These are phyloP conservation scores for Bombus waltoni DNA, from an alignment of 1,140 invertebrate species.

Conservation along the genomic window DNA sequence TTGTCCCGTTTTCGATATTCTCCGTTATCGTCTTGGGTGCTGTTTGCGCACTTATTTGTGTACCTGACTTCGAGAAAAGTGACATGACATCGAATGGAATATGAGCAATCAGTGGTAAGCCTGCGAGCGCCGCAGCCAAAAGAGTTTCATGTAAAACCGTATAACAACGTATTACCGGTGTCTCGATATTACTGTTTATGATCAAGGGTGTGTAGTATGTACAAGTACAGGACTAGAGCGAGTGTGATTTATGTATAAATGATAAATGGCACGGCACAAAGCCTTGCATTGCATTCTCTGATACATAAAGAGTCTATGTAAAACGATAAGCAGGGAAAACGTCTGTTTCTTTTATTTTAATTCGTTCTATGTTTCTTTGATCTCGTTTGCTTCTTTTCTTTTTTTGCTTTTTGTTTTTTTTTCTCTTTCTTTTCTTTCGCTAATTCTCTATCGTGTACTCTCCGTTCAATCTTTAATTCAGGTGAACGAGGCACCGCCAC, in stretches of 20 bases:
- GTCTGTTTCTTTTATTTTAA: conserved; percentile 43
- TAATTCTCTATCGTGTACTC: neutral
- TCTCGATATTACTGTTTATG: conserved; percentile 65
- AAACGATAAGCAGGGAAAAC: conserved; percentile 63
- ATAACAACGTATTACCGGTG: conserved; percentile 60
- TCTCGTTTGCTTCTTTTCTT: neutral
- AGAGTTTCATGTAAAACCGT: conserved; percentile 67
- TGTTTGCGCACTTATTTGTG: conserved; percentile 66
- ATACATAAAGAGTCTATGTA: conserved; percentile 66
- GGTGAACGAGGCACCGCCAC: conserved; percentile 64
- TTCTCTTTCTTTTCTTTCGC: neutral
- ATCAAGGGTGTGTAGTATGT: conserved; percentile 66
- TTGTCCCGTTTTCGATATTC: conserved; percentile 35
- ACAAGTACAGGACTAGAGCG: conserved; percentile 71
- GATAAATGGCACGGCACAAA: conserved; percentile 71
- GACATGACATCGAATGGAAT: conserved; percentile 72
- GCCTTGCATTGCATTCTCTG: conserved; percentile 73
- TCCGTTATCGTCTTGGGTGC: conserved; percentile 35
- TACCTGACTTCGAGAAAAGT: conserved; percentile 58
- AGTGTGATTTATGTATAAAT: conserved; percentile 71
- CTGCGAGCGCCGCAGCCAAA: conserved; percentile 80
- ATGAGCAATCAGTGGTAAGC: conserved; percentile 82
- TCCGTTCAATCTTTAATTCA: too few relatives aligned
- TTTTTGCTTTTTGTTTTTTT: neutral
- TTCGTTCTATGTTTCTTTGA: neutral